These are phyloP conservation scores for Enteromius argenteus DNA, from an alignment of 2,797 vertebrate genomes.

Conservation along the genomic window DNA sequence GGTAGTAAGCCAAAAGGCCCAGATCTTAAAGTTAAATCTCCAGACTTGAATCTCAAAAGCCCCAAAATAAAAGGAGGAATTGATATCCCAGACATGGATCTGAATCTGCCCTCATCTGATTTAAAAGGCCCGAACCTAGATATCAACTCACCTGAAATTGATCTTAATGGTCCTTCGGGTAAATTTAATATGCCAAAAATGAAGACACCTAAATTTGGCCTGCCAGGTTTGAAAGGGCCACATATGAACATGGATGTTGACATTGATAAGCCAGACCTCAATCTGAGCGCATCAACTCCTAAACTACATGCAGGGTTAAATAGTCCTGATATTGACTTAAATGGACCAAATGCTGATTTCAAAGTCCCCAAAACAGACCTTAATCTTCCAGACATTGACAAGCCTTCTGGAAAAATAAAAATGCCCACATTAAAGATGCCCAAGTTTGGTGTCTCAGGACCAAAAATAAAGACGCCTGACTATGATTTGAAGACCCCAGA, in stretches of 20 bases:
- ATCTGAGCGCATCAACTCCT: background rate
- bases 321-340: background rate
- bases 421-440: slow-evolving; percentile 63
- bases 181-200: background rate
- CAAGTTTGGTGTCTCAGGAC: slow-evolving; percentile 56
- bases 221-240: slow-evolving; percentile 1
- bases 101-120: slow-evolving; percentile 37
- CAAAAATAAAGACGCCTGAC: background rate
- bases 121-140: slow-evolving; percentile 12
- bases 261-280: background rate
- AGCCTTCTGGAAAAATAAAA: slow-evolving; percentile 67
- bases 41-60: slow-evolving; percentile 15
- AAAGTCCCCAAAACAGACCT: slow-evolving; percentile 56
- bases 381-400: slow-evolving; percentile 55
- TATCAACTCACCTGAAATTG: slow-evolving; percentile 4
- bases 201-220: background rate
- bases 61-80: slow-evolving; percentile 43
- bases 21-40: slow-evolving; percentile 58
- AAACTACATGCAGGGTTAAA: background rate
- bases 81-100: slow-evolving; percentile 46
- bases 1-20: slow-evolving; percentile 59
- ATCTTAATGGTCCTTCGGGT: background rate
- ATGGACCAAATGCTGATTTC: slow-evolving; percentile 62
- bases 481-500: slow-evolving; percentile 8
- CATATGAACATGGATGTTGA: background rate